A percentile compares a stretch with the other conserved stretches of the same genome.
These are phyloP conservation scores for Scrobipalpa costella DNA, from an alignment of 2,888 invertebrate genomes.

Conservation along the genomic window DNA sequence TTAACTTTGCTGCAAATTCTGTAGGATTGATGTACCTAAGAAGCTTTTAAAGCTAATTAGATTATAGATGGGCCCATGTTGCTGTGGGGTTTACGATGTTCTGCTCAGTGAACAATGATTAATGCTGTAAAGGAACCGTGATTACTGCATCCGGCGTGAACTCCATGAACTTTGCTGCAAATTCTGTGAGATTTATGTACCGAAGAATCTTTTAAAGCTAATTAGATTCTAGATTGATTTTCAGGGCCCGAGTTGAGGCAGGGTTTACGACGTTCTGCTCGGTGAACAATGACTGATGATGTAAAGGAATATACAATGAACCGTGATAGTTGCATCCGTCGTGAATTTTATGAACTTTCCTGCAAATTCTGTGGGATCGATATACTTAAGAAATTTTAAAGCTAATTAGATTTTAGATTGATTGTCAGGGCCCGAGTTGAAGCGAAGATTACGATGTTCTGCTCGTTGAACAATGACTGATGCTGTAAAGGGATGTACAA, in stretches of 20 bases:
- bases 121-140: conserved; percentile 29
- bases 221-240: too few relatives aligned
- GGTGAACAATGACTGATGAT: conserved; percentile 53
- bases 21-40: too few relatives aligned
- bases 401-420: too few relatives aligned
- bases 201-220: too few relatives aligned
- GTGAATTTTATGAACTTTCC: too few relatives aligned
- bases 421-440: conserved; percentile 66
- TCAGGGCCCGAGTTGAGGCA: conserved; percentile 61
- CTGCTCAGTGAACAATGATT: conserved; percentile 53
- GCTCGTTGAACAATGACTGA: conserved; percentile 53
- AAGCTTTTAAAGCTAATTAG: too few relatives aligned
- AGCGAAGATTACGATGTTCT: conserved; percentile 44
- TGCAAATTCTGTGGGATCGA: too few relatives aligned
- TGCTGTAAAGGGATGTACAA: conserved; percentile 22
- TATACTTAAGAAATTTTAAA: too few relatives aligned
- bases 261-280: conserved; percentile 42
- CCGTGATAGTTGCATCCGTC: conserved; percentile 27
- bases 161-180: too few relatives aligned
- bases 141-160: conserved; percentile 28
- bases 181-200: too few relatives aligned
- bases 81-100: conserved; percentile 44
- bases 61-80: conserved; percentile 70
- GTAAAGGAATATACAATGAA: background rate
- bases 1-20: too few relatives aligned